Percentiles rank a stretch among this genome's conserved stretches.
Conservation (phyloP, 2,113 vertebrate species). For the Stigmatopora nigra region DNA sequence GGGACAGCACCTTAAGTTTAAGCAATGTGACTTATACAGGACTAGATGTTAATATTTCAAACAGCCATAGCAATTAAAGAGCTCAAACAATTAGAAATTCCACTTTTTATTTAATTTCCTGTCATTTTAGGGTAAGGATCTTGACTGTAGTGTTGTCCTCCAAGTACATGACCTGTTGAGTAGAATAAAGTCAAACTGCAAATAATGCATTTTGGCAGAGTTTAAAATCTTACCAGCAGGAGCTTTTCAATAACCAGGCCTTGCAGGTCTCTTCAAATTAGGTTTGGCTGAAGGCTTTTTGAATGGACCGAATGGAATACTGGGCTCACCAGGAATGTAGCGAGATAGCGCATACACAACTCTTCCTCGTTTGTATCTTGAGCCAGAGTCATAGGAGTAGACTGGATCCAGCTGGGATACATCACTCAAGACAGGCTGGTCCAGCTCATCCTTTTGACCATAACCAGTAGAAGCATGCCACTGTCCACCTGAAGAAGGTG, state of each 20-base stretch:
- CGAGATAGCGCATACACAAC: slow-evolving; percentile 1
- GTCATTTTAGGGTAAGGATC: not conserved
- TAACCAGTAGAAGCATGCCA: not conserved
- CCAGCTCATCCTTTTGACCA: not conserved
- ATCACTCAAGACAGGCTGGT: slow-evolving; percentile 21
- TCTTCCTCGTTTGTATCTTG: slow-evolving; percentile 29
- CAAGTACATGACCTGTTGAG: not conserved
- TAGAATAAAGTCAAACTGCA: not conserved
- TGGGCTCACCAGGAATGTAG: slow-evolving; percentile 21
- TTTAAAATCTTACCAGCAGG: not conserved
- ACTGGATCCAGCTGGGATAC: slow-evolving; percentile 18
- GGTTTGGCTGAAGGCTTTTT: not conserved
- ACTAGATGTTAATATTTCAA: too few relatives aligned
- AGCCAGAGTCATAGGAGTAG: slow-evolving; percentile 19
- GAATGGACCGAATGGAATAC: not conserved
- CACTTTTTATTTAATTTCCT: not conserved
- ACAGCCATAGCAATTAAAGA: too few relatives aligned
- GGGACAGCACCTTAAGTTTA: too few relatives aligned
- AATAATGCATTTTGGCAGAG: not conserved
- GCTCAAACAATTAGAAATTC: not conserved
- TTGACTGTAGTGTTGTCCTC: not conserved
- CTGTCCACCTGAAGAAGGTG: not conserved
- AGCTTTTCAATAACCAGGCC: not conserved
- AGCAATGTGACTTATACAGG: too few relatives aligned
- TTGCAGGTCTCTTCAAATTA: not conserved